Conservation (phyloP, 2,113 vertebrate genomes). For the Callaeas wilsoni region DNA sequence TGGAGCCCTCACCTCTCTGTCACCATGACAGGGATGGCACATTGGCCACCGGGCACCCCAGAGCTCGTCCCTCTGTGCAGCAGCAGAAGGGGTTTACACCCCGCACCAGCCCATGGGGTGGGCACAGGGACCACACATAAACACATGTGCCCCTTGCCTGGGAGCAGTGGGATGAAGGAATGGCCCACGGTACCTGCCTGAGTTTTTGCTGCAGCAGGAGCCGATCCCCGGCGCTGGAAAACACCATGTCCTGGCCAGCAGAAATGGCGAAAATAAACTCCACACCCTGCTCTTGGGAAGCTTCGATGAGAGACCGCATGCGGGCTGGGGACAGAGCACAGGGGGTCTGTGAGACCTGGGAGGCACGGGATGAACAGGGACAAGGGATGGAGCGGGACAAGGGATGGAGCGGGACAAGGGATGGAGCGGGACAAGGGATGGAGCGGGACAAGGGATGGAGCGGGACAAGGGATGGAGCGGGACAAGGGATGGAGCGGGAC, state of each 20-base stretch:
- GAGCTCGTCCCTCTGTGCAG: background rate
- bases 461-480: rapidly evolving
- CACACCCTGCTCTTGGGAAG: slow-evolving; percentile 70
- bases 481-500: rapidly evolving
- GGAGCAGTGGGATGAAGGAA: slow-evolving; percentile 13
- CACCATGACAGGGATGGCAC: background rate
- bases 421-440: background rate
- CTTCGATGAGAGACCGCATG: slow-evolving; percentile 73
- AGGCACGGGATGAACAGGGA: too few relatives aligned
- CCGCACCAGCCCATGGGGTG: background rate
- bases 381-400: too few relatives aligned
- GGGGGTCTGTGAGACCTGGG: background rate
- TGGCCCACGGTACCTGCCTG: slow-evolving; percentile 76
- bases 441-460: background rate
- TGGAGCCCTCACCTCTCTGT: background rate
- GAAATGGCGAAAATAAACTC: slow-evolving; percentile 83
- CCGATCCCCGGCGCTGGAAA: slow-evolving; percentile 81
- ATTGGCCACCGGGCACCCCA: rapidly evolving
- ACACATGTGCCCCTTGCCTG: rapidly evolving
- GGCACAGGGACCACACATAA: background rate
- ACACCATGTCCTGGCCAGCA: slow-evolving; percentile 86
- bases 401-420: too few relatives aligned
- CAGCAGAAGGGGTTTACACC: background rate
- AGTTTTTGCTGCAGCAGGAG: slow-evolving; percentile 84
- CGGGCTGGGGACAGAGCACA: slow-evolving; percentile 63